Evolutionary conservation across 2,113 vertebrate genomes (phyloP).

Genomic region (Cryptoleucopteryx plumbea): DNA sequence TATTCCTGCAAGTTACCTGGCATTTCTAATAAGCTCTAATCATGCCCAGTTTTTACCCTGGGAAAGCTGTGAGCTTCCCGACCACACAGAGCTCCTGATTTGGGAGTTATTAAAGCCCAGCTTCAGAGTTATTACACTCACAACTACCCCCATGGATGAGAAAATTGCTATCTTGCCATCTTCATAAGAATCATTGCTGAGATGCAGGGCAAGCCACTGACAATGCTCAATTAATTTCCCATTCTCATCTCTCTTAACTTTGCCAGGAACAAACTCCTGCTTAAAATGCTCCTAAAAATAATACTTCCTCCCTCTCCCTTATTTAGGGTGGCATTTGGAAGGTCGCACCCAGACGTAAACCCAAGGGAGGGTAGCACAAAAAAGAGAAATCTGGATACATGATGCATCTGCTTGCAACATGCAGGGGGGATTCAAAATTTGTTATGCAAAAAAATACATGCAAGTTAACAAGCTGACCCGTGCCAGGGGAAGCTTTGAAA

Average conservation of each 20-base stretch:
- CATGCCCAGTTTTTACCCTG: not conserved
- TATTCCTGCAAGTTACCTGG: not conserved
- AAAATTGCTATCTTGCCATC: not conserved
- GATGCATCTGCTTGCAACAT: not conserved
- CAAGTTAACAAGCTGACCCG: not conserved
- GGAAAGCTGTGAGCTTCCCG: not conserved
- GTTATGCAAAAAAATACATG: not conserved
- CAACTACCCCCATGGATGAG: not conserved
- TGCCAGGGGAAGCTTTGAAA: not conserved
- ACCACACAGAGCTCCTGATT: not conserved
- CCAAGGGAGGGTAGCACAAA: not conserved
- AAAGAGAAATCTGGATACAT: not conserved
- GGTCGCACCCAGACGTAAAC: not conserved
- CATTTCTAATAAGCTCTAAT: constrained; percentile 1
- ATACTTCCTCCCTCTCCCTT: not conserved
- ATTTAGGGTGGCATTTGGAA: not conserved
- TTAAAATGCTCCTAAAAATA: not conserved
- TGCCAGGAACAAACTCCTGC: not conserved
- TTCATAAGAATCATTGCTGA: not conserved
- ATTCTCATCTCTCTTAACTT: not conserved
- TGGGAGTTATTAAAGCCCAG: not conserved
- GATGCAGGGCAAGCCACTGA: not conserved
- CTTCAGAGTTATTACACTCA: not conserved
- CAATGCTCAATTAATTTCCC: not conserved
- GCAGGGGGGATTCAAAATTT: not conserved